Base-by-base conservation (phyloP, 2,888 invertebrate species). In the Rotaria magnacalcarata region DNA sequence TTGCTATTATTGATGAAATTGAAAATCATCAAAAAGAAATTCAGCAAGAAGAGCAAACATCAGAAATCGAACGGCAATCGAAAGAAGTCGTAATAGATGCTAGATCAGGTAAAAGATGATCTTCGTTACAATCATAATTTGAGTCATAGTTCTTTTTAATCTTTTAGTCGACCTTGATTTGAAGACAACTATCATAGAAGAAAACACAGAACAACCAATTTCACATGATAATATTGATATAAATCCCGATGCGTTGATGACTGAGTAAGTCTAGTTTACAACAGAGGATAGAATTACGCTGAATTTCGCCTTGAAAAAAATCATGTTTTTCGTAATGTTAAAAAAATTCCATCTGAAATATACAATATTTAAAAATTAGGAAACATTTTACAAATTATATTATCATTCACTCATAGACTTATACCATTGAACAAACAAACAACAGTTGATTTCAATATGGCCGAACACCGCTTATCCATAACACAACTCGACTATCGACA, bases 1-100 rank as follows among this genome's bases (percentile, higher is more conserved):
- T 90, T 84, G 90, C 90, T 24, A 89, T 90, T 16, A 87, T 90
- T 41, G 43, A 88, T 24, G 89, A 89, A 85, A 88, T 89, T 24
- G 47, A 88, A 56, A 84, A 87, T 19, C 27, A 56, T 47, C n/a
- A 84, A 52, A 5, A 43, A 19, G 16, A 19, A 67, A 34, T 19
- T 2, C 67, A 67, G 19, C 27, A 3, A 6, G 7, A 52, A 52
- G 14, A 52, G 52, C 52, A 52, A 52, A 10, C 52, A 14, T 34
- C 24, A 19, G 56, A 56, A 7, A 24, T 7, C 24, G 24, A 52
- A 4, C 21, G 24, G 3, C 1, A 24, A 56, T 21, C 34, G 5
- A 14, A 67, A 34, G 11, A n/a, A 1, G 10, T 67, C 14, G 5
- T 11, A 67, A 10, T 34, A 10, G 3, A 16, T 3, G 60, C 5